Conservation (phyloP, 2,888 invertebrate genomes). For the Achlya flavicornis region DNA sequence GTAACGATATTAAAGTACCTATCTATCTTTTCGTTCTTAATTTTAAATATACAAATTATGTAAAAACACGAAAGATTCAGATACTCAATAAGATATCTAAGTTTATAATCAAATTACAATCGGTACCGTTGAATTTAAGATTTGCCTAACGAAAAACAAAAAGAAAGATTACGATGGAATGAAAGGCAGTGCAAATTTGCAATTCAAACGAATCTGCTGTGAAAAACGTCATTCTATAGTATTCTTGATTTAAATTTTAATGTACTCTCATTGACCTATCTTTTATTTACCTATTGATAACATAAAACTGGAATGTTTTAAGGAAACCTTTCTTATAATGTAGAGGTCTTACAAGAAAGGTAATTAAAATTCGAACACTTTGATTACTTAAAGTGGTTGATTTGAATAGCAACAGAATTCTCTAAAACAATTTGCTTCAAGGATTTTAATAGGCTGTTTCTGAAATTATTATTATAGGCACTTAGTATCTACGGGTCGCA, state of each 20-base stretch:
- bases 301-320: not conserved
- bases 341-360: too few relatives aligned
- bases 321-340: too few relatives aligned
- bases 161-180: constrained; percentile 45
- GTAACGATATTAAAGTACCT: too few relatives aligned
- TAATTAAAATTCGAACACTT: too few relatives aligned
- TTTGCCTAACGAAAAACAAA: constrained; percentile 44
- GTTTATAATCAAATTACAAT: constrained; percentile 27
- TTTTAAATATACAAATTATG: not conserved
- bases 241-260: constrained; percentile 47
- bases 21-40: too few relatives aligned
- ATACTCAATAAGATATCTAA: constrained; percentile 12
- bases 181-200: constrained; percentile 48
- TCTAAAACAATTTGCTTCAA: too few relatives aligned
- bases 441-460: too few relatives aligned
- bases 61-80: not conserved
- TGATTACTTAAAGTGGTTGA: too few relatives aligned
- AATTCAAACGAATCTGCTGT: constrained; percentile 56
- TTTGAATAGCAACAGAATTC: too few relatives aligned
- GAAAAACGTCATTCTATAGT: constrained; percentile 39
- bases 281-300: constrained; percentile 15
- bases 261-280: constrained; percentile 26
- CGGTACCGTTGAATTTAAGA: constrained; percentile 41
- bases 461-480: too few relatives aligned
- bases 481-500: too few relatives aligned